Conservation (phyloP, 2,113 vertebrate genomes). For the Caloenas nicobarica region DNA sequence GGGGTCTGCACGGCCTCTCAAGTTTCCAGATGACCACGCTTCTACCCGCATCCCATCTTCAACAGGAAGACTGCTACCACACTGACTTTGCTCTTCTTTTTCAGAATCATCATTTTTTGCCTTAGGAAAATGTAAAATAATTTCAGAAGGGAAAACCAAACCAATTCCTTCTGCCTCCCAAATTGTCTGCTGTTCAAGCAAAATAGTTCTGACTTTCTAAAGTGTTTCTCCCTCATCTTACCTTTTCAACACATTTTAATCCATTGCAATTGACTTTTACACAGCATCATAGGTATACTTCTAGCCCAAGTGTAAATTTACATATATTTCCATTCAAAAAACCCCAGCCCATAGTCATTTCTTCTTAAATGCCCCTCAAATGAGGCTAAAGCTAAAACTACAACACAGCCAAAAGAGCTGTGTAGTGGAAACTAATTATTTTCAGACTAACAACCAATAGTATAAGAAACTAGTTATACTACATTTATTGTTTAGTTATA, state of each 20-base stretch:
- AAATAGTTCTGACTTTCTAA: background rate
- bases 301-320: background rate
- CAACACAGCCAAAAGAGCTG: background rate
- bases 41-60: slow-evolving; percentile 5
- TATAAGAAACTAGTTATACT: background rate
- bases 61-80: background rate
- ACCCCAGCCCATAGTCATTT: background rate
- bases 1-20: slow-evolving; percentile 72
- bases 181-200: background rate
- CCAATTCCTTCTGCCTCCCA: background rate
- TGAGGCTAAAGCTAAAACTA: background rate
- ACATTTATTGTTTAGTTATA: background rate
- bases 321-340: background rate
- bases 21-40: background rate
- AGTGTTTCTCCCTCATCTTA: background rate
- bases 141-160: background rate
- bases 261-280: background rate
- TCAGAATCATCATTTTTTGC: slow-evolving; percentile 72
- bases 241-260: background rate
- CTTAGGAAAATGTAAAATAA: slow-evolving; percentile 67
- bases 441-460: background rate
- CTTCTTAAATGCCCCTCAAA: background rate
- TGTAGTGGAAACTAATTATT: background rate
- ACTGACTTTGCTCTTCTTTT: slow-evolving; percentile 60
- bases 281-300: background rate